Evolutionary conservation across 1,140 invertebrate species (phyloP), one percentile per base, ranked within the genome.

Genomic region (Eupeodes corollae): DNA sequence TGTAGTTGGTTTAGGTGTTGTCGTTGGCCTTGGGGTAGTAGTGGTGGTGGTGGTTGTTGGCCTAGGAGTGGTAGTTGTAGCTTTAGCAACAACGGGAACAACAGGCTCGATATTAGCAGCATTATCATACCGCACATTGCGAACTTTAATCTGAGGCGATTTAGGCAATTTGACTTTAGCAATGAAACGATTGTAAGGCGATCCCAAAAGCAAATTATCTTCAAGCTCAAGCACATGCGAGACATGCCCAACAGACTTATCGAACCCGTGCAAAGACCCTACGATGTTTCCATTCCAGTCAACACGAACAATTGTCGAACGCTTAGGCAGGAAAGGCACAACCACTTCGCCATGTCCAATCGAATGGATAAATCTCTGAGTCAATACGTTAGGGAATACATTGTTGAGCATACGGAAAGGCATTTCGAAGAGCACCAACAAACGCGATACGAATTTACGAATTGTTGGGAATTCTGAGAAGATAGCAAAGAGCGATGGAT

Each of bases 131-230:
- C 63, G 57, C 18, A 67, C 59, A 54, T 67, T 67, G 6, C 55
- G 55, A 10, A 67, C 56, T 44, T 64, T 67, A 1, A 67, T 42
- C 50, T 75, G 69, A 34, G 61, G 63, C 9, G 76, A 61, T 55
- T 77, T 60, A 45, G 73, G 61, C 11, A 81, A 63, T 32, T 77
- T 73, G 1, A 75, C 71, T 53, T 77, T 73, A 5, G 71, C 80
- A 38, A 91, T 63, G 55, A 75, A 84, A 18, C 79, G 64, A 56
- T 80, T 78, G 50, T 74, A 77, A 9, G 84, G 84, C n/a, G 79
- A 81, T 13, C 88, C 76, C 18, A 73, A 55, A 37, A 71, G 72
- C 5, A 78, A 54, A 52, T 72, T 64, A 48, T 75, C 70, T 44
- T 73, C 70, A 53, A 66, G 72, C 34, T 83, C 73, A 44, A 79